Base-by-base conservation (phyloP, 1,140 invertebrate genomes). In the Acarapis woodi region DNA sequence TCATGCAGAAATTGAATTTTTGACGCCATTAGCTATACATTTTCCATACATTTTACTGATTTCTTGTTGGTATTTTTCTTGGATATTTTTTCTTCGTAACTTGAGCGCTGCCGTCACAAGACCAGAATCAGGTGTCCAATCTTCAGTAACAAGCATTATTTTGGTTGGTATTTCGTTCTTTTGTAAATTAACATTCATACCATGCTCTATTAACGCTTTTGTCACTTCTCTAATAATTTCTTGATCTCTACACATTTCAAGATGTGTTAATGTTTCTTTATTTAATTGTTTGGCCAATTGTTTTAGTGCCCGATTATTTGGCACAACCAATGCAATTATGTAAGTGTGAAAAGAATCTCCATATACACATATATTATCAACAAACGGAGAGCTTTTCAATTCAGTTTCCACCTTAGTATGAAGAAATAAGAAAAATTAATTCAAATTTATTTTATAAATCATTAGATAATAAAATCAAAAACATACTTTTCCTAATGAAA, bases 271-370 rank as follows among this genome's bases (percentile, higher is more conserved):
- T 15, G 39, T n/a, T 20, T 43, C 70, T 21, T 72, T 57, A 19
- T 68, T 69, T 29, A 70, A 47, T 40, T 63, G 65, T 2, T 48
- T 49, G 1, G 71, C 75, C 24, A 83, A 56, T 37, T 68, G 65
- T 39, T 66, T 61, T 3, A 85, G 56, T 41, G 42, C 33, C 42
- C 63, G 50, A 58, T 59, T 41, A 55, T 82, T 80, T 1, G 87
- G 83, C 33, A 90, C 82, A 19, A 96, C 63, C 14, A 97, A 61
- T 21, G 80, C 83, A 22, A 96, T 79, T 1, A 75, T 71, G 52
- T 73, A 80, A 44, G 68, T 64, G 53, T 85, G 35, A 30, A 47
- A 42, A 18, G 48, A 49, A 32, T 53, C 46, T 8, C 52, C 56
- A 41, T 53, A 53, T 4, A 59, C 51, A 39, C 56, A 58, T 15